Evolutionary conservation across 2,797 vertebrate genomes (phyloP).

Genomic region (Enteromius radiatus): DNA sequence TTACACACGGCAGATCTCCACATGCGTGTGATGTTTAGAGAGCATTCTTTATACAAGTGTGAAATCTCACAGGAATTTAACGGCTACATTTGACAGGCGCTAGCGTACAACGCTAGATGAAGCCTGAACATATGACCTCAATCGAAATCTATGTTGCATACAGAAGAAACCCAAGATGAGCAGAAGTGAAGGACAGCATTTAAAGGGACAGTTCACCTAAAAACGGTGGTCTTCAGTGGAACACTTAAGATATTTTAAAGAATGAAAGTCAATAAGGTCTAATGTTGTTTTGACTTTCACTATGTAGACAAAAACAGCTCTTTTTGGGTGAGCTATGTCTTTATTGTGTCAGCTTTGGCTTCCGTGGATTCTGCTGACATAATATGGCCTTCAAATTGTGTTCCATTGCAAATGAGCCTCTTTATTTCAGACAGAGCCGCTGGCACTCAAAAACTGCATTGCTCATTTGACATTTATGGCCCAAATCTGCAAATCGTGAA

Average conservation of each 20-base stretch:
- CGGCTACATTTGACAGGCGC: constrained; percentile 41
- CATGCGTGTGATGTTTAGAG: constrained; percentile 69
- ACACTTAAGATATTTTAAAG: not conserved
- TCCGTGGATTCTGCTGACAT: constrained; percentile 29
- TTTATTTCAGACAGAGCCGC: not conserved
- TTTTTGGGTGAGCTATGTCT: not conserved
- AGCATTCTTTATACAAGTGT: constrained; percentile 54
- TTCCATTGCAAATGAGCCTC: constrained; percentile 4
- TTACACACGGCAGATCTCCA: constrained; percentile 54
- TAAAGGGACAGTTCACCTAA: not conserved
- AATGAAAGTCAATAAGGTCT: not conserved
- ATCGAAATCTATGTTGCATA: constrained; percentile 33
- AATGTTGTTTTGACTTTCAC: not conserved
- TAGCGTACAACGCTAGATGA: constrained; percentile 35
- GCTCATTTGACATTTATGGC: constrained; percentile 42
- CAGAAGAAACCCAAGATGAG: constrained; percentile 13
- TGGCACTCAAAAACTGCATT: constrained; percentile 17
- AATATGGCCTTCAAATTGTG: constrained; percentile 1
- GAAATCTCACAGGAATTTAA: constrained; percentile 53
- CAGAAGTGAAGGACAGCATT: not conserved
- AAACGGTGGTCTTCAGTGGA: not conserved
- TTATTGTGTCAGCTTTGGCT: constrained; percentile 13
- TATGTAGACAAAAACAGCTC: not conserved
- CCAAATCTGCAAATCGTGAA: constrained; percentile 40
- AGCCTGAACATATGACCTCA: constrained; percentile 34